These are phyloP conservation scores for Drosophila flavopinicola DNA, from an alignment of 2,888 invertebrate species.

Conservation along the genomic window DNA sequence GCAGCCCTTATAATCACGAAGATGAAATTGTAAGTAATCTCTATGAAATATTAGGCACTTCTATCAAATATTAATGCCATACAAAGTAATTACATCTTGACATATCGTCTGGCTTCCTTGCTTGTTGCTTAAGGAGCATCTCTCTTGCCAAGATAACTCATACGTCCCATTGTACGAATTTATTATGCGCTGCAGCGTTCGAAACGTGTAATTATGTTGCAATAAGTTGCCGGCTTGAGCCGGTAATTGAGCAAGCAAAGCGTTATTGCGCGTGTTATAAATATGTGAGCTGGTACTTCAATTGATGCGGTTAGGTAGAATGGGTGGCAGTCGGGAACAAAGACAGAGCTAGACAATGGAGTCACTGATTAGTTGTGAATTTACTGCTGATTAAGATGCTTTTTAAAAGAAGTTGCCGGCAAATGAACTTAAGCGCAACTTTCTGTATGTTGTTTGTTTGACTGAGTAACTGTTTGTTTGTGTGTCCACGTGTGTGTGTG, in stretches of 20 bases:
- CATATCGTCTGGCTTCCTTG: background rate
- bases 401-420: conserved; percentile 63
- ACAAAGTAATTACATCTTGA: background rate
- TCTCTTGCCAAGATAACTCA: conserved; percentile 36
- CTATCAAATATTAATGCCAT: background rate
- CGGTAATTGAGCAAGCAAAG: conserved; percentile 19
- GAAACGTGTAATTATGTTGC: conserved; percentile 76
- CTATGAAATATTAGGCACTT: background rate
- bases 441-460: conserved; percentile 28
- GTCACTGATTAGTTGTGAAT: conserved; percentile 79
- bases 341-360: conserved; percentile 63
- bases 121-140: background rate
- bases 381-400: conserved; percentile 81
- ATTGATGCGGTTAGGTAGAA: conserved; percentile 3
- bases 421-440: conserved; percentile 64
- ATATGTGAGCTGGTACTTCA: conserved; percentile 60
- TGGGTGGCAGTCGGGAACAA: background rate
- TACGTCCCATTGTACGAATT: conserved; percentile 34
- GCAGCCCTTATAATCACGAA: background rate
- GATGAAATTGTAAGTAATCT: background rate
- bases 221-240: conserved; percentile 57
- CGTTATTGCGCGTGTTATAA: conserved; percentile 49
- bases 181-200: conserved; percentile 47
- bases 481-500: background rate
- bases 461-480: conserved; percentile 7